These are phyloP conservation scores for Propithecus perrieri DNA, from an alignment of 2,797 vertebrate genomes.

Conservation along the genomic window DNA sequence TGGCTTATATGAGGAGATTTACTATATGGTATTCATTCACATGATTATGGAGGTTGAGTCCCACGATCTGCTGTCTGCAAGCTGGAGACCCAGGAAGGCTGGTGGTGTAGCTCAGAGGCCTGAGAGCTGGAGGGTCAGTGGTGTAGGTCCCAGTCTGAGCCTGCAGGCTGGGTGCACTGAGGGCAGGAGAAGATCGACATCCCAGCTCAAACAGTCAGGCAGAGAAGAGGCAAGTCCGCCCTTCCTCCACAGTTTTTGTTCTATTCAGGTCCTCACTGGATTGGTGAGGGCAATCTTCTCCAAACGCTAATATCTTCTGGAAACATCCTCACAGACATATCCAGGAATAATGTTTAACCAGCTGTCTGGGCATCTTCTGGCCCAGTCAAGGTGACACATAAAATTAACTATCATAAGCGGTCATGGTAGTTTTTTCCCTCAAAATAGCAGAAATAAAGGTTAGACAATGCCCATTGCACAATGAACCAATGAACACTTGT, in stretches of 20 bases:
- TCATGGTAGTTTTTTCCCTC: not conserved
- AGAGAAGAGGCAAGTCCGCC: not conserved
- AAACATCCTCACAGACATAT: not conserved
- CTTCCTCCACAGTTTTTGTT: not conserved
- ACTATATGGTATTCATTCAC: not conserved
- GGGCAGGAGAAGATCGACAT: accelerated
- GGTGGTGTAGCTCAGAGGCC: not conserved
- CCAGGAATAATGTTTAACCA: not conserved
- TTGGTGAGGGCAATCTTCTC: not conserved
- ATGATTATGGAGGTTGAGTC: not conserved
- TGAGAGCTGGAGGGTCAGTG: not conserved
- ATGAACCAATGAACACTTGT: not conserved
- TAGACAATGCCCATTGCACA: not conserved
- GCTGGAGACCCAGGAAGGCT: not conserved
- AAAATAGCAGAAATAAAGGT: not conserved
- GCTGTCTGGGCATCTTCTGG: not conserved
- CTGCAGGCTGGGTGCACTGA: not conserved
- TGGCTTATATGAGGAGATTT: not conserved
- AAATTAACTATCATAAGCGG: not conserved
- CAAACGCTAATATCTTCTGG: not conserved
- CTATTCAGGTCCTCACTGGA: not conserved
- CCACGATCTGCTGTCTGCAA: not conserved
- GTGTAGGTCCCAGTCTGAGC: not conserved
- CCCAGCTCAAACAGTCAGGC: not conserved
- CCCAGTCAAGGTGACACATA: not conserved